These are phyloP conservation scores for Beroe ovata DNA, from an alignment of 37 sponge, comb jelly and placozoan species.

Conservation along the genomic window DNA sequence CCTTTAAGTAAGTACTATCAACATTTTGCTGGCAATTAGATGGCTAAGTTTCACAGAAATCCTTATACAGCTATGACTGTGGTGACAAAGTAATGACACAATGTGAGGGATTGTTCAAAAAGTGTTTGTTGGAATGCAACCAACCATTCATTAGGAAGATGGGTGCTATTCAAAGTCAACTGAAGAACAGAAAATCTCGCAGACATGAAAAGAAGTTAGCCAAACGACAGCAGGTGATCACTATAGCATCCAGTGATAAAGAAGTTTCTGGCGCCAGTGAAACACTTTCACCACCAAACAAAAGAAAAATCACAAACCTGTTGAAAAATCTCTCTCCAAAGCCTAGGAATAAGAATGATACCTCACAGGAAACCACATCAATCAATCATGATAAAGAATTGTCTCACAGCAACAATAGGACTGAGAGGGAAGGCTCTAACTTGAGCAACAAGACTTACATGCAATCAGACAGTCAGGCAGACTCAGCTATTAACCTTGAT, in stretches of 20 bases:
- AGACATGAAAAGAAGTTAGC: slow-evolving; percentile 24
- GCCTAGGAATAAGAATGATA: slow-evolving; percentile 21
- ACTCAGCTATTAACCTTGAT: slow-evolving; percentile 42
- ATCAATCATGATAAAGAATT: neutral
- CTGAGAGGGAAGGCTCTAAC: neutral
- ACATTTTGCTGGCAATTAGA: too few species aligned
- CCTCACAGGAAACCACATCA: neutral
- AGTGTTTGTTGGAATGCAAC: slow-evolving; percentile 56
- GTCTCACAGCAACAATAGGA: neutral
- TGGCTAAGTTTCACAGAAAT: too few species aligned
- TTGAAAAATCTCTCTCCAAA: slow-evolving; percentile 43
- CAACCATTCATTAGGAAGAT: slow-evolving; percentile 19
- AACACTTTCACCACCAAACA: slow-evolving; percentile 1
- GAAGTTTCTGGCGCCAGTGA: neutral
- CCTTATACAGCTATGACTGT: slow-evolving; percentile 9
- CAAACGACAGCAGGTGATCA: neutral
- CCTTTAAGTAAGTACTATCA: too few species aligned
- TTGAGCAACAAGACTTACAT: slow-evolving; percentile 19
- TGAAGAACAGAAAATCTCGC: slow-evolving; percentile 25
- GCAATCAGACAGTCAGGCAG: slow-evolving; percentile 48
- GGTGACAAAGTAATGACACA: slow-evolving; percentile 42
- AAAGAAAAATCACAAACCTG: slow-evolving; percentile 2
- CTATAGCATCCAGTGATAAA: neutral
- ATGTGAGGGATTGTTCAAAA: slow-evolving; percentile 42
- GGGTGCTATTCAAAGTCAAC: slow-evolving; percentile 61